These are phyloP conservation scores for Monopterus albus DNA, from an alignment of 2,113 vertebrate species.

Conservation along the genomic window DNA sequence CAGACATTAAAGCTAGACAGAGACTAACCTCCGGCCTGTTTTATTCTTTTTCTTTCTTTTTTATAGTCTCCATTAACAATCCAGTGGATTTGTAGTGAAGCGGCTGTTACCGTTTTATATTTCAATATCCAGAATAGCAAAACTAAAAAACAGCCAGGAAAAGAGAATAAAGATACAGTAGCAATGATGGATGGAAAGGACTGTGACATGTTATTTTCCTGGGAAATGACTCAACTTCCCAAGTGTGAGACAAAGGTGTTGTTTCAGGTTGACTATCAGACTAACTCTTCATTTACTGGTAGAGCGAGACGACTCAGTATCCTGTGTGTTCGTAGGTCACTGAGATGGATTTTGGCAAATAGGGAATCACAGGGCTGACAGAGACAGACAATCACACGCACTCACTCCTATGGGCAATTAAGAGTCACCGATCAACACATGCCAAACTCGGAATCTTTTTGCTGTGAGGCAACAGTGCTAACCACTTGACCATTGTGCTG, in stretches of 20 bases:
- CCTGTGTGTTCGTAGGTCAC: slow-evolving; percentile 50
- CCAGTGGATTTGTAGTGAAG: not conserved
- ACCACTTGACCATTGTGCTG: too few species aligned
- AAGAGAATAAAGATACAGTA: not conserved
- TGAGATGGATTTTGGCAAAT: too few species aligned
- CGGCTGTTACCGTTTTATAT: too few species aligned
- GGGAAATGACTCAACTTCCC: slow-evolving; percentile 51
- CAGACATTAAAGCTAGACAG: too few species aligned
- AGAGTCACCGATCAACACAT: too few species aligned
- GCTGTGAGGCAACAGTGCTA: too few species aligned
- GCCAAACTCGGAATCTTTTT: too few species aligned
- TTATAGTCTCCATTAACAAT: not conserved
- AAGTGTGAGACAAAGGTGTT: slow-evolving; percentile 31
- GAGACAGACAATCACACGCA: too few species aligned
- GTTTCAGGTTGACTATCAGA: slow-evolving; percentile 15
- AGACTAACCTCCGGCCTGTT: too few species aligned
- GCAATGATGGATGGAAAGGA: not conserved
- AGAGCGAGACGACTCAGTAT: slow-evolving; percentile 18
- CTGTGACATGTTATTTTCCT: slow-evolving; percentile 5
- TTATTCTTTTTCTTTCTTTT: too few species aligned
- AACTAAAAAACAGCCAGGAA: not conserved
- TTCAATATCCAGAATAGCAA: not conserved
- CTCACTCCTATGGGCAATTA: too few species aligned
- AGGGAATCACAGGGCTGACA: too few species aligned
- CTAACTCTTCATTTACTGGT: slow-evolving; percentile 24